A percentile compares a stretch with the other conserved stretches of the same genome.
Conservation (phyloP, 2,888 invertebrate species). For the Dolomedes plantarius region DNA sequence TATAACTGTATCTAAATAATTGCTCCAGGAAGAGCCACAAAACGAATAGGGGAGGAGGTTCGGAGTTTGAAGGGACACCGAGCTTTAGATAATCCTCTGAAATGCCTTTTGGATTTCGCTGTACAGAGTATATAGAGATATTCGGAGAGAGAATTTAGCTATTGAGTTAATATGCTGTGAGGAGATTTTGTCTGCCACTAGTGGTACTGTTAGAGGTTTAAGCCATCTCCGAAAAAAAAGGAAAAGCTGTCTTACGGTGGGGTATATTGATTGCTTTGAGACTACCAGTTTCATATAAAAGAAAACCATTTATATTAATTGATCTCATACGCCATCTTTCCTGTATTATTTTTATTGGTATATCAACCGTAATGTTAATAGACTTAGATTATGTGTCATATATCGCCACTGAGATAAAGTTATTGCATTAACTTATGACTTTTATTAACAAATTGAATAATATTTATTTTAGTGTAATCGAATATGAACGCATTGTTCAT, state of each 20-base stretch:
- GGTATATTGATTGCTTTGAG: background rate
- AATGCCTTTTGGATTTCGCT: background rate
- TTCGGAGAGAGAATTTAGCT: background rate
- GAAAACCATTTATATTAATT: too few relatives aligned
- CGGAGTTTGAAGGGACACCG: background rate
- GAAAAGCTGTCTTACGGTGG: background rate
- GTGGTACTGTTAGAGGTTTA: background rate
- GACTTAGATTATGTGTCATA: too few relatives aligned
- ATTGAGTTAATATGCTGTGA: background rate
- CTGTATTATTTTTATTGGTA: too few relatives aligned
- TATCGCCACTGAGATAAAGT: too few relatives aligned
- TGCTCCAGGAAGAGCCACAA: background rate
- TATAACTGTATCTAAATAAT: background rate
- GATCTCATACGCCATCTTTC: too few relatives aligned
- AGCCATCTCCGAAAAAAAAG: background rate
- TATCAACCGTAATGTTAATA: too few relatives aligned
- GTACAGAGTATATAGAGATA: background rate
- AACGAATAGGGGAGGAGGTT: too few relatives aligned
- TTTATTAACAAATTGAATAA: too few relatives aligned
- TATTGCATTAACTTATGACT: too few relatives aligned
- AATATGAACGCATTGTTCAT: too few relatives aligned
- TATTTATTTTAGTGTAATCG: too few relatives aligned
- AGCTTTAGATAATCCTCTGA: background rate
- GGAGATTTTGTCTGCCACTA: background rate
- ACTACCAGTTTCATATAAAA: too few relatives aligned